Conservation (phyloP, 2,888 invertebrate genomes). For the Hemistola chrysoprasaria region DNA sequence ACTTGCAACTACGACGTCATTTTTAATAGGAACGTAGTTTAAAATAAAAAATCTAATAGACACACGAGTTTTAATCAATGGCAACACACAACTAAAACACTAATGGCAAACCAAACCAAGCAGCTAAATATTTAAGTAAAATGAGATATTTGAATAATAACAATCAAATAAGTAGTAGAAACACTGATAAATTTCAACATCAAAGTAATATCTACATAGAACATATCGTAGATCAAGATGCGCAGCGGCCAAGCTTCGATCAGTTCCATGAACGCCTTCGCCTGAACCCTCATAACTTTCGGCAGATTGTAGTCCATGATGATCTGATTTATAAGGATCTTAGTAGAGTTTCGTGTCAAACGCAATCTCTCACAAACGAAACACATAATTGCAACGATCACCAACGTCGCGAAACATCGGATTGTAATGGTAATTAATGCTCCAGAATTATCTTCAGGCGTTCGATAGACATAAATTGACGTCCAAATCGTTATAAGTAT, state of each 20-base stretch:
- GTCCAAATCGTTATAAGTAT: slow-evolving; percentile 57
- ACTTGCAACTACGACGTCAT: no score
- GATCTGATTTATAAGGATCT: slow-evolving; percentile 53
- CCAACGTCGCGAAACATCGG: slow-evolving; percentile 46
- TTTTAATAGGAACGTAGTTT: no score
- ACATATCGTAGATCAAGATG: slow-evolving; percentile 56
- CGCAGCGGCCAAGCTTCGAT: slow-evolving; percentile 57
- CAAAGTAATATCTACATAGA: slow-evolving; percentile 58
- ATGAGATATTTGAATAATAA: slow-evolving; percentile 61
- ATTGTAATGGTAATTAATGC: slow-evolving; percentile 39
- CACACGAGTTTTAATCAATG: no score
- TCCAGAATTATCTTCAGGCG: slow-evolving; percentile 31
- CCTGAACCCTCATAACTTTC: slow-evolving; percentile 50
- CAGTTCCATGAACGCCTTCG: slow-evolving; percentile 60
- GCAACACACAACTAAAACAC: no score
- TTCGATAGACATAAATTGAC: slow-evolving; percentile 44
- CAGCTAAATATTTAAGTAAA: slow-evolving; percentile 41
- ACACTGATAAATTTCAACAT: slow-evolving; percentile 64
- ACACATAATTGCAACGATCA: slow-evolving; percentile 46
- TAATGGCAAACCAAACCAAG: no score
- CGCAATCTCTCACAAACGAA: slow-evolving; percentile 50
- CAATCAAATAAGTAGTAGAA: slow-evolving; percentile 62
- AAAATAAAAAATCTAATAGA: no score
- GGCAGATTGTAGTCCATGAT: slow-evolving; percentile 61
- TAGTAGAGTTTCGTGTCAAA: slow-evolving; percentile 44